Evolutionary conservation across 1,140 invertebrate genomes (phyloP).

Genomic region (Yoshiicerus persimilis): DNA sequence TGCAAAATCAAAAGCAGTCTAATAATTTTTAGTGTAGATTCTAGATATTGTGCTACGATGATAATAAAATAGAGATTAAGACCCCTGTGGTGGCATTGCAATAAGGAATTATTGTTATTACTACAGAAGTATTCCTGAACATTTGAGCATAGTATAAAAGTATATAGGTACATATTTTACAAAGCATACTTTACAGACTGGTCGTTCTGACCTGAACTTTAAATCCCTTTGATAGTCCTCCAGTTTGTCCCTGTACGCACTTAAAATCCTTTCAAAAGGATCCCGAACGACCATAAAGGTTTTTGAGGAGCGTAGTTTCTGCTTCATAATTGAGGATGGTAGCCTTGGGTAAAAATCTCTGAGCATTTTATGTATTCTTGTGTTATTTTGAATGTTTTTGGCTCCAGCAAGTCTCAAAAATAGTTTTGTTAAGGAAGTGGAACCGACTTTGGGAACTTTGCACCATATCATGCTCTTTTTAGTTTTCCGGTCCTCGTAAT

Average conservation of each 20-base stretch:
- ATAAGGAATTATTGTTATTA: no score
- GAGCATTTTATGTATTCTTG: constrained; percentile 44
- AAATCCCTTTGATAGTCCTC: constrained; percentile 60
- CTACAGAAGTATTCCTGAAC: no score
- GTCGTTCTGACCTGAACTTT: constrained; percentile 28
- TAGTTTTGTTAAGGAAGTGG: constrained; percentile 46
- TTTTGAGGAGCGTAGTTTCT: neutral
- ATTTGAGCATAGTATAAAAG: neutral
- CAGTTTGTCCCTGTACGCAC: constrained; percentile 86
- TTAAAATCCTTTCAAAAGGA: constrained; percentile 83
- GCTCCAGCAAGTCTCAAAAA: constrained; percentile 42
- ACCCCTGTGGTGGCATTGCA: no score
- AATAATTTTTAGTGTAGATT: no score
- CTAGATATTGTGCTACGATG: no score
- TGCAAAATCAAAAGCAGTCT: no score
- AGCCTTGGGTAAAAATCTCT: constrained; percentile 40
- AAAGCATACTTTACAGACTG: neutral
- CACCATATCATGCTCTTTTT: constrained; percentile 43
- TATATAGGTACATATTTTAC: no score
- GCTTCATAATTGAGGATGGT: neutral
- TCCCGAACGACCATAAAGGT: constrained; percentile 83
- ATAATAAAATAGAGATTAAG: no score
- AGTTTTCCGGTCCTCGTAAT: constrained; percentile 34
- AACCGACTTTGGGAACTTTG: constrained; percentile 46
- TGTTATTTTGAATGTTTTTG: constrained; percentile 11